Evolutionary conservation across 2,113 vertebrate genomes (phyloP), one percentile per base, ranked within the genome.

Genomic region (Pterocles gutturalis): DNA sequence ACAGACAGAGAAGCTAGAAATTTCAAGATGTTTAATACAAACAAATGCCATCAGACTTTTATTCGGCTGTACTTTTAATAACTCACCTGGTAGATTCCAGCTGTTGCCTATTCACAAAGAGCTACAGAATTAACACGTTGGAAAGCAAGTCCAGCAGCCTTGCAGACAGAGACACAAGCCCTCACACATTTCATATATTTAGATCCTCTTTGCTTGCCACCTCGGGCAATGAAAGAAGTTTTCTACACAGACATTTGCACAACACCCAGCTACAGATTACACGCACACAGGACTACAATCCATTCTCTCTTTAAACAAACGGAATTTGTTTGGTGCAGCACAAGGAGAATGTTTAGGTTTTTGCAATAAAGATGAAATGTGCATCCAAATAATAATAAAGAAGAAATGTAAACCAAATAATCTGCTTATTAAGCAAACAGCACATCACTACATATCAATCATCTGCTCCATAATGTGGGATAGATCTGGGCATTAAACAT

Each of bases 81-180:
- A 91, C 45, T 89, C 90, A 76, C 61, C 58, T 80, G 66, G 36
- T 66, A 69, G 51, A 80, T 93, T 83, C 41, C 60, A 90, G 45
- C n/a, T 80, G 79, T 58, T 8, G 1, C 57, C 61, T 85, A 60
- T 93, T 88, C 62, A 88, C 45, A 34, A 83, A 85, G 38, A 80
- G 36, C 62, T 93, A 73, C 48, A 65, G 66, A 95, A 87, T 85
- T 90, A 90, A 85, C 70, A 95, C 43, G 53, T 54, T 67, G 24
- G 28, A 81, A 95, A 93, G 64, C 36, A 73, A 95, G 55, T 67
- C 62, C 80, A 55, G 18, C 60, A 51, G 64, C 72, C 64, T 70
- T 33, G 28, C 26, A 92, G 86, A 28, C 34, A 96, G 45, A 89
- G 17, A 60, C 31, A 84, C 36, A 48, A 87, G 66, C 22, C 73